Evolutionary conservation across 1,140 invertebrate species (phyloP), one percentile per base, ranked within the genome.

Genomic region (Andricus grossulariae): DNA sequence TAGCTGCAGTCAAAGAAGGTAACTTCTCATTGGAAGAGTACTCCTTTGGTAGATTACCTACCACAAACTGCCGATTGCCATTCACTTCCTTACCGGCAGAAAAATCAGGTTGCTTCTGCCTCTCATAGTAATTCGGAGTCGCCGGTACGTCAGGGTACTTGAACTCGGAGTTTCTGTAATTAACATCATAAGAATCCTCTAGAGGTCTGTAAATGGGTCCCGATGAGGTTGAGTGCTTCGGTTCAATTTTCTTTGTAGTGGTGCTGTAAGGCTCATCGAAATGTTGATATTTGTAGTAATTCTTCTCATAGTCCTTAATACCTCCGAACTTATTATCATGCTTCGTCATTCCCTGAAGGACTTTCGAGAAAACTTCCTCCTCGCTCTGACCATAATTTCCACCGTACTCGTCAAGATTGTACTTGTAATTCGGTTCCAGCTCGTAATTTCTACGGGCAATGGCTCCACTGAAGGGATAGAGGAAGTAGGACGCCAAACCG

Each of bases 341-440:
- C 7, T 80, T 80, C 19, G 93, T 94, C 94, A 95, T 95, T n/a
- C 95, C 94, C 71, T 95, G 93, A 19, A 95, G 91, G 2, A 95
- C 94, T 86, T 95, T 95, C 4, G 94, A 94, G 32, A 96, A 92
- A 74, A 95, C 94, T 86, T 95, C 95, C 88, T 95, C 95, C 89
- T 96, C 95, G 12, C 93, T 93, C 85, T 95, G 93, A 3, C 93
- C 94, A 70, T 88, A 90, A 80, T 93, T 93, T 2, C 93, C 94
- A 71, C 93, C 93, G 77, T 95, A 95, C 78, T 94, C 93, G 79
- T 94, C 93, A 10, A 93, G 88, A 85, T 95, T 94, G 82, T 94
- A 94, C 80, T 93, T 93, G 76, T 93, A 93, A 60, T 91, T 91
- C 2, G 94, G 91, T 83, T 94, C 93, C 1, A 90, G 82, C 71